phyloP scores from a whole-genome alignment of 2,888 invertebrate species.

The Epinotia demarniana region DNA sequence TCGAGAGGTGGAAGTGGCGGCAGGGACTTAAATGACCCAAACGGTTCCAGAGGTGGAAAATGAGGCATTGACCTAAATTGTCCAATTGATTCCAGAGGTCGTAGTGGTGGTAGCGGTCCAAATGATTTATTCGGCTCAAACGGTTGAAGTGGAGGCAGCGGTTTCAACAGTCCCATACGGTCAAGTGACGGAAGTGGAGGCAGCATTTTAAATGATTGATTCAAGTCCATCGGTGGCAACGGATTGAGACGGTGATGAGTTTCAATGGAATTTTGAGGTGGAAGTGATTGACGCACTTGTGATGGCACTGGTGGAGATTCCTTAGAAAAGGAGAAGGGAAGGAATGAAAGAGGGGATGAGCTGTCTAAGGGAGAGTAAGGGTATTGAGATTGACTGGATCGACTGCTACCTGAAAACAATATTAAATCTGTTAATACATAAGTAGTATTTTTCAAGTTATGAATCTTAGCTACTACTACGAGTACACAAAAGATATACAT shows the following conservation, averaged over 20 bases:
- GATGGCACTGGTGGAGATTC: background rate
- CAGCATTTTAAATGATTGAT: constrained; percentile 1
- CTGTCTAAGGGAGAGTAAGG: constrained; percentile 18
- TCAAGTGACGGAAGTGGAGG: background rate
- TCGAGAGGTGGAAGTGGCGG: background rate
- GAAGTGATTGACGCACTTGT: background rate
- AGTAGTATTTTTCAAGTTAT: background rate
- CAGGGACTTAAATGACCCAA: background rate
- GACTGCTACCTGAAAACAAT: constrained; percentile 14
- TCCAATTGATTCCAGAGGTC: too few relatives aligned
- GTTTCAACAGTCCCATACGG: background rate
- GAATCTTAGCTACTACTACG: background rate
- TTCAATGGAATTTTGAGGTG: background rate
- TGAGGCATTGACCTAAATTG: background rate
- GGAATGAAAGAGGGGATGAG: background rate
- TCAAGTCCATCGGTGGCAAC: background rate
- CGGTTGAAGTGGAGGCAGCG: constrained; percentile 7
- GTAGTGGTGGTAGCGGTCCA: background rate
- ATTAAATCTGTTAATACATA: background rate
- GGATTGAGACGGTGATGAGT: background rate
- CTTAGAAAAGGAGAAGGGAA: background rate
- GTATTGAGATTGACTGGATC: constrained; percentile 16
- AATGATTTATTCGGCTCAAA: background rate
- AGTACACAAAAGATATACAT: background rate
- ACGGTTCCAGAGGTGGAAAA: background rate